Evolutionary conservation across 2,797 vertebrate species (phyloP).

Genomic region (Tarsius wallacei): DNA sequence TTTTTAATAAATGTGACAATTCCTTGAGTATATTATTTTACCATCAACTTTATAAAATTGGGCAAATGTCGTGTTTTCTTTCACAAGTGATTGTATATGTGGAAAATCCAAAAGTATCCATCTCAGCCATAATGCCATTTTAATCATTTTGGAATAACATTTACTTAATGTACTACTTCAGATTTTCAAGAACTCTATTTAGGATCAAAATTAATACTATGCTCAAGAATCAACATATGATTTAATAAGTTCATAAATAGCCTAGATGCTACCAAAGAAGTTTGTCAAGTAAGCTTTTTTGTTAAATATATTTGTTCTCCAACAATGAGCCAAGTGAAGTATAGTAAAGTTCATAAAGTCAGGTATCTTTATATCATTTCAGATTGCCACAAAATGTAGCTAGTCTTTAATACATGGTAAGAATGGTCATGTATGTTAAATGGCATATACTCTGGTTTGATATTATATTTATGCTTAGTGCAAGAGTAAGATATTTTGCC

Average conservation of each 20-base stretch:
- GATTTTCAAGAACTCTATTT: constrained; percentile 19
- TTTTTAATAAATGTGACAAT: background rate
- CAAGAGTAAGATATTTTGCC: background rate
- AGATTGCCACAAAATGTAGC: background rate
- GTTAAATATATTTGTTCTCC: background rate
- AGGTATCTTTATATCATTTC: background rate
- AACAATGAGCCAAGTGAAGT: background rate
- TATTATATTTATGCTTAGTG: background rate
- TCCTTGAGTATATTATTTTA: background rate
- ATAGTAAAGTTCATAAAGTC: background rate
- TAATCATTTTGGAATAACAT: background rate
- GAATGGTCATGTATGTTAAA: background rate
- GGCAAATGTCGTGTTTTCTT: constrained; percentile 28
- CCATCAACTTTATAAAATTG: constrained; percentile 29
- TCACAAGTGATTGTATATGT: background rate
- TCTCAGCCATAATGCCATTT: background rate
- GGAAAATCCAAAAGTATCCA: background rate
- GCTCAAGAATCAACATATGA: background rate
- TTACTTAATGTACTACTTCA: background rate
- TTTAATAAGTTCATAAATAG: constrained; percentile 44
- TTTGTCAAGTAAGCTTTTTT: background rate
- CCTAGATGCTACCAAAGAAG: background rate
- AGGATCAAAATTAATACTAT: background rate
- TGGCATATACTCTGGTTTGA: background rate
- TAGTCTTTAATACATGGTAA: background rate